Percentiles rank a stretch among this genome's conserved stretches.
phyloP scores from a whole-genome alignment of 2,888 invertebrate genomes.

The Amorpha juglandis region DNA sequence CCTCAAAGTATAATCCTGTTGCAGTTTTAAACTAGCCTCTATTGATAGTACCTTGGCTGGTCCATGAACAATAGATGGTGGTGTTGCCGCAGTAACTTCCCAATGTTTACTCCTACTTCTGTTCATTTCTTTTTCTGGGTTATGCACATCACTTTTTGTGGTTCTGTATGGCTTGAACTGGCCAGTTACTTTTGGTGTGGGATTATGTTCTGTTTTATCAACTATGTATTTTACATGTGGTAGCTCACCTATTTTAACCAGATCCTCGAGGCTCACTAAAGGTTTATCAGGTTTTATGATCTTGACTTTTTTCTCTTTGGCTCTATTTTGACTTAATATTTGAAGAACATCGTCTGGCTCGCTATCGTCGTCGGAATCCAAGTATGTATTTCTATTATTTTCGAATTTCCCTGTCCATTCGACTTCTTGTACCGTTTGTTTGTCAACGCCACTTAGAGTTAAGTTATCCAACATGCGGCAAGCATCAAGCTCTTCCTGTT shows the following conservation, averaged over 20 bases:
- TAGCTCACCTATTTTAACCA: slow-evolving; percentile 72
- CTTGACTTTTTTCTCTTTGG: slow-evolving; percentile 78
- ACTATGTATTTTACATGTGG: slow-evolving; percentile 83
- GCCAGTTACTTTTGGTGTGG: slow-evolving; percentile 58
- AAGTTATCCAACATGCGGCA: slow-evolving; percentile 78
- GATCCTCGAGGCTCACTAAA: slow-evolving; percentile 79
- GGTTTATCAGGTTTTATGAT: slow-evolving; percentile 71
- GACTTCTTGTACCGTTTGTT: slow-evolving; percentile 77
- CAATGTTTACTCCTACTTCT: slow-evolving; percentile 78
- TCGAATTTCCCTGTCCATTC: slow-evolving; percentile 85
- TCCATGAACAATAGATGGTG: slow-evolving; percentile 83
- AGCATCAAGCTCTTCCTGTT: slow-evolving; percentile 78
- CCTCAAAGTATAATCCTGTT: slow-evolving; percentile 77
- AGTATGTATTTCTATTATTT: slow-evolving; percentile 52
- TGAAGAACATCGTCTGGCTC: slow-evolving; percentile 84
- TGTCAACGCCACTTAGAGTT: slow-evolving; percentile 72
- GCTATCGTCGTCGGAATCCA: slow-evolving; percentile 85
- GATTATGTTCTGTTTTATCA: slow-evolving; percentile 75
- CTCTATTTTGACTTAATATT: slow-evolving; percentile 83
- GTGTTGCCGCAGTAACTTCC: slow-evolving; percentile 87
- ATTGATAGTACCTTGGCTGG: slow-evolving; percentile 79
- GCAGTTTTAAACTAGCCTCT: slow-evolving; percentile 83
- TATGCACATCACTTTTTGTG: slow-evolving; percentile 80
- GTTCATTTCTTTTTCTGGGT: slow-evolving; percentile 80
- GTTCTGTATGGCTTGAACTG: slow-evolving; percentile 85